Conservation (phyloP, 64 coral and sea anemone genomes). For the Acropora tenuis region DNA sequence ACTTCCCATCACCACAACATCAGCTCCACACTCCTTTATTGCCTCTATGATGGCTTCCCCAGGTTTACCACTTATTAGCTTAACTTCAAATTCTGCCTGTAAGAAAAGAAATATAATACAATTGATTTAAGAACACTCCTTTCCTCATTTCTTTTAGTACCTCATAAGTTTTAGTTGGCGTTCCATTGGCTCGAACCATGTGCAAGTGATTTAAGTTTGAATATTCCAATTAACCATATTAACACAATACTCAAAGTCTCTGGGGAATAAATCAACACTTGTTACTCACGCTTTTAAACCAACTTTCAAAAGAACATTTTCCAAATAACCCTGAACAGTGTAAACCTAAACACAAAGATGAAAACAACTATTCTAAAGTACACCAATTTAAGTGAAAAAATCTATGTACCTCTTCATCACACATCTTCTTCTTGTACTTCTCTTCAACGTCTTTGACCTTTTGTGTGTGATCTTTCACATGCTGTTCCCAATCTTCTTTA, state of each 20-base stretch:
- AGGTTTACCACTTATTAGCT: constrained; percentile 37
- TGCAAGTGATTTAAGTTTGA: too few relatives aligned
- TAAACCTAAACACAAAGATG: too few relatives aligned
- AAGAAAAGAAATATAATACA: background rate
- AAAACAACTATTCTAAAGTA: too few relatives aligned
- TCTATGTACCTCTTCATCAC: constrained; percentile 1
- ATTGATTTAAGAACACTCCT: background rate
- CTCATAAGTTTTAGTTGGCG: too few relatives aligned
- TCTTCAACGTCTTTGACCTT: constrained; percentile 36
- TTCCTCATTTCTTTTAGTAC: too few relatives aligned
- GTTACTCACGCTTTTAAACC: too few relatives aligned
- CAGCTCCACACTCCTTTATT: background rate
- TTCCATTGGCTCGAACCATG: background rate
- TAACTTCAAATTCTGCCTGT: background rate
- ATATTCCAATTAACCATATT: too few relatives aligned
- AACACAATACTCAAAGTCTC: too few relatives aligned
- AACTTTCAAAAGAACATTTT: too few relatives aligned
- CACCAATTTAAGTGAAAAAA: too few relatives aligned
- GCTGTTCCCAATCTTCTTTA: constrained; percentile 26
- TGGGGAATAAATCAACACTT: too few relatives aligned
- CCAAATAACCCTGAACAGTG: too few relatives aligned
- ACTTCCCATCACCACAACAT: constrained; percentile 57
- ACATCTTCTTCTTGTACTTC: constrained; percentile 33
- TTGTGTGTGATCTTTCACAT: constrained; percentile 36
- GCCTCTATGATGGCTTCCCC: constrained; percentile 14